phyloP scores from a whole-genome alignment of 2,888 invertebrate species.

The Polietes domitor region DNA sequence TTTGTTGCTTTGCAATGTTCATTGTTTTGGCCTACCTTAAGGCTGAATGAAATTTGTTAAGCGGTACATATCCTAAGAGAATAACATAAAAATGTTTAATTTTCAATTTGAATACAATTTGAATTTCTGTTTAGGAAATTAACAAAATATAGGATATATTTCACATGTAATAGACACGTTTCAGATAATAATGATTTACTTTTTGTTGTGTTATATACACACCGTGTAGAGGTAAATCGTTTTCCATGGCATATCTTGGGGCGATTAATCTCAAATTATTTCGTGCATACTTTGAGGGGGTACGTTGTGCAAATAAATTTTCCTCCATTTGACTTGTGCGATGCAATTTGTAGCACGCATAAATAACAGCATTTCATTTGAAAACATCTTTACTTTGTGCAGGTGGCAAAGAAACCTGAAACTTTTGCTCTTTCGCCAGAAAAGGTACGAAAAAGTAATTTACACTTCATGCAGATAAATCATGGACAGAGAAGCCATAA shows the following conservation, averaged over 20 bases:
- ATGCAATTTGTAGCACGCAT: slow-evolving; percentile 15
- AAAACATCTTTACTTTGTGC: slow-evolving; percentile 3
- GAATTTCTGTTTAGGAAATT: neutral
- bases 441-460: slow-evolving; percentile 25
- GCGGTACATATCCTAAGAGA: neutral
- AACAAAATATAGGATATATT: neutral
- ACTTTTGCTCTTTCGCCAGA: neutral
- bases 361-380: neutral
- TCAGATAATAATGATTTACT: neutral
- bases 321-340: neutral
- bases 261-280: slow-evolving; percentile 15
- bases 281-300: slow-evolving; percentile 22
- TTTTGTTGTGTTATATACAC: neutral
- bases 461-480: slow-evolving; percentile 36
- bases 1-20: neutral
- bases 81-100: neutral
- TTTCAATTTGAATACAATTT: neutral
- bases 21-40: slow-evolving; percentile 5
- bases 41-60: neutral
- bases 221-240: slow-evolving; percentile 3
- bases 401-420: neutral
- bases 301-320: neutral
- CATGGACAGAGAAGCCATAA: neutral
- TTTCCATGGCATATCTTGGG: neutral
- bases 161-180: slow-evolving; percentile 2